Conservation (phyloP, 2,797 vertebrate species). For the Phataginus tetradactyla region DNA sequence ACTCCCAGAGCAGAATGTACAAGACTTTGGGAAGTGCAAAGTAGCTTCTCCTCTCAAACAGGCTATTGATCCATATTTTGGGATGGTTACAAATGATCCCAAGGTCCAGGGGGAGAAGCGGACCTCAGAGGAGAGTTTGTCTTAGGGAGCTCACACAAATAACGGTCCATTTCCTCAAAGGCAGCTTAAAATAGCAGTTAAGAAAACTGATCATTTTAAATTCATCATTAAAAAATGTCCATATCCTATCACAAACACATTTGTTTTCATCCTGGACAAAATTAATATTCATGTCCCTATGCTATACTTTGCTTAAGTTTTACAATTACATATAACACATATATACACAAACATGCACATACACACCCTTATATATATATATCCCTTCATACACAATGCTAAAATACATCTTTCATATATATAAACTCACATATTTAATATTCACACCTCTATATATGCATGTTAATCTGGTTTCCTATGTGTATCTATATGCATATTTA, state of each 20-base stretch:
- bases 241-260: not conserved
- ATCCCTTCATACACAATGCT: not conserved
- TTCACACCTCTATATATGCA: not conserved
- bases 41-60: not conserved
- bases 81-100: not conserved
- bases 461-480: not conserved
- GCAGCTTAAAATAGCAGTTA: not conserved
- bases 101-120: not conserved
- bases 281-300: not conserved
- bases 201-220: not conserved
- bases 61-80: not conserved
- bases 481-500: not conserved
- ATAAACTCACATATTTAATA: not conserved
- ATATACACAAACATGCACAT: not conserved
- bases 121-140: not conserved
- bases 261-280: slow-evolving; percentile 7
- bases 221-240: not conserved
- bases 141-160: not conserved
- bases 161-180: not conserved
- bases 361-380: not conserved
- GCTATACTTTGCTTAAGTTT: not conserved
- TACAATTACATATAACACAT: not conserved
- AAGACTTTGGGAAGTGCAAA: not conserved
- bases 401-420: not conserved
- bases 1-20: not conserved